Evolutionary conservation across 1,140 invertebrate species (phyloP), one percentile per base, ranked within the genome.

Genomic region (Lutraria rhynchaena): DNA sequence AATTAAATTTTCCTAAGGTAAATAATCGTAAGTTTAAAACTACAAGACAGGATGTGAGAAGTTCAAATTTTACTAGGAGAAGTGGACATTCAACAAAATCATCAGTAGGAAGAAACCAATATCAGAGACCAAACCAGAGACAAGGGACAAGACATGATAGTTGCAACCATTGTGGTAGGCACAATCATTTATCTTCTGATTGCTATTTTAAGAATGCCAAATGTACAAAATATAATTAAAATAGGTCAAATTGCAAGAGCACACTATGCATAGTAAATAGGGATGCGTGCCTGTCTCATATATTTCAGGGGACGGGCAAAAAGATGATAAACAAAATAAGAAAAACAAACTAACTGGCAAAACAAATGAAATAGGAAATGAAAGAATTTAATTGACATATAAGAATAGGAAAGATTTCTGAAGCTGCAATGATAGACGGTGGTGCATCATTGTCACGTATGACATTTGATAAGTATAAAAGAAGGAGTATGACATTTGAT

Each of bases 251-350:
- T 49, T 5, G 65, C 65, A 9, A 69, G 37, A 49, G 24, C 24
- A 49, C 65, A 69, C 24, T 37, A 17, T 13, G 27, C 3, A 24
- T 1, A 49, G 44, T 22, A 44, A 69, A 69, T 69, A 69, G 65
- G 65, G 65, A 49, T 24, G 9, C 65, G 65, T n/a, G 65, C 65
- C 65, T 69, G 41, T 69, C 44, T 29, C 65, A 69, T 44, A 69
- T 4, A 69, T 3, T 49, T 69, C 49, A 15, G 65, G 65, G 65
- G 65, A 69, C 49, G 65, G 44, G 65, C 65, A 49, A 17, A 49
- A 27, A 41, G 3, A 24, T 7, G 41, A 69, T 41, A 29, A 49
- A 17, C 1, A 3, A 44, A 44, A 35, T 44, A 19, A 22, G 27
- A 41, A 24, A 2, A 27, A 51, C 22, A 17, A 69, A 24, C 27